A percentile compares a stretch with the other conserved stretches of the same genome.
Conservation (phyloP, 2,888 invertebrate species). For the Amblyjoppa fuscipennis region DNA sequence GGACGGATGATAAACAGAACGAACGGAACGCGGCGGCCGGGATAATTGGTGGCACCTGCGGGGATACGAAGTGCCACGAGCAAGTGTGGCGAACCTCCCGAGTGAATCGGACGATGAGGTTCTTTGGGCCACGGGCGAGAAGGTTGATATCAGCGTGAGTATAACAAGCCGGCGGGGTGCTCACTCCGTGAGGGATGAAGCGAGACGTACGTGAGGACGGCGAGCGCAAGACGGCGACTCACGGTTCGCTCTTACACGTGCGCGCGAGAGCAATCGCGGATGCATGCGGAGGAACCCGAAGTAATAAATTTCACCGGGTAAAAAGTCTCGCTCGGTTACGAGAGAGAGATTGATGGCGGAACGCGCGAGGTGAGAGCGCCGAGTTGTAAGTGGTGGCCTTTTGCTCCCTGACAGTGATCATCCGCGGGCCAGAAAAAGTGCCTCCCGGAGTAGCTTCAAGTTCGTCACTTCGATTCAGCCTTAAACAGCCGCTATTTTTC, state of each 20-base stretch:
- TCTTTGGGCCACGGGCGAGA: conserved; percentile 36
- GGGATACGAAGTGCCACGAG: conserved; percentile 49
- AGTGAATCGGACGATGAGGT: conserved; percentile 11
- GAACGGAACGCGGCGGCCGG: conserved; percentile 39
- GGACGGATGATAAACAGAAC: conserved; percentile 21
- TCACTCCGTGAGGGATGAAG: conserved; percentile 27
- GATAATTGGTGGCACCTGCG: conserved; percentile 70
- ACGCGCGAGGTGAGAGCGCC: conserved; percentile 80
- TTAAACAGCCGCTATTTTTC: conserved; percentile 69
- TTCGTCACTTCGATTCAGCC: conserved; percentile 70
- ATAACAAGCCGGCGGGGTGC: conserved; percentile 31
- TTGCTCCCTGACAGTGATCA: conserved; percentile 78
- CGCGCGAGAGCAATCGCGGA: conserved; percentile 63
- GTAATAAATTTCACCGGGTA: conserved; percentile 80
- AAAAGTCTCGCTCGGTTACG: conserved; percentile 79
- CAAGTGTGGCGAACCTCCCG: conserved; percentile 58
- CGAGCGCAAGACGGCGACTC: conserved; percentile 43
- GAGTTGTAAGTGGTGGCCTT: conserved; percentile 77
- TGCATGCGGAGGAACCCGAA: conserved; percentile 66
- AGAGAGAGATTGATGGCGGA: conserved; percentile 80
- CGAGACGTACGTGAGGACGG: conserved; percentile 45
- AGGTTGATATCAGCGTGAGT: conserved; percentile 57
- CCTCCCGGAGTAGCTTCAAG: conserved; percentile 76
- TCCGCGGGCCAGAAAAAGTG: conserved; percentile 76
- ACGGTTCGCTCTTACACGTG: conserved; percentile 16